Evolutionary conservation across 2,797 vertebrate species (phyloP).

Genomic region (Anguilla marmorata): DNA sequence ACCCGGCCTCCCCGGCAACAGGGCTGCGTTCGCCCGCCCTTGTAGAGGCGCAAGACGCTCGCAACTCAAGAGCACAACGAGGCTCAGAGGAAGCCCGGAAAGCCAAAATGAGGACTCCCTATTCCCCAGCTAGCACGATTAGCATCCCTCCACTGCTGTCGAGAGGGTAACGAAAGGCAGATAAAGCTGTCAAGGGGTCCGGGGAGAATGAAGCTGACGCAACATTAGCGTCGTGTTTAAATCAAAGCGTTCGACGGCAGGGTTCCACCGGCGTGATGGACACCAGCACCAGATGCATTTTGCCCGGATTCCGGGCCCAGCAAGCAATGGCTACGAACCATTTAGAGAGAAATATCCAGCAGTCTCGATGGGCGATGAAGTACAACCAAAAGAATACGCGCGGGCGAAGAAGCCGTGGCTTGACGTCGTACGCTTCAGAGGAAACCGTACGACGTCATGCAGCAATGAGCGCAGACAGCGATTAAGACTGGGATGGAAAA

Average conservation of each 20-base stretch:
- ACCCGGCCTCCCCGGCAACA: background rate
- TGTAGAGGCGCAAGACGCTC: background rate
- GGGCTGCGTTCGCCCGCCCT: background rate
- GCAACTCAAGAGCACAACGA: no score
- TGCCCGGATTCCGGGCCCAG: background rate
- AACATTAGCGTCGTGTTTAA: background rate
- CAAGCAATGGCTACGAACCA: background rate
- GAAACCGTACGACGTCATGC: no score
- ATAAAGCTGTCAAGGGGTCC: background rate
- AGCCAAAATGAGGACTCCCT: background rate
- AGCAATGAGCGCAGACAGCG: background rate
- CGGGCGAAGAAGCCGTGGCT: background rate
- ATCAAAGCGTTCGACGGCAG: background rate
- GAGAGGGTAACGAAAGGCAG: background rate
- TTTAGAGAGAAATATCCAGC: background rate
- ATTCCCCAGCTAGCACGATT: background rate
- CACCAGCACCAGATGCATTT: background rate
- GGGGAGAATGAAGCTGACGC: background rate
- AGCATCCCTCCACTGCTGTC: background rate
- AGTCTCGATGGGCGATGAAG: background rate
- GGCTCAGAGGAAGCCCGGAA: background rate
- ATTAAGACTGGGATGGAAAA: background rate
- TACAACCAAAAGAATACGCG: background rate
- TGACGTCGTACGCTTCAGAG: background rate
- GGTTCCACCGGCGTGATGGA: background rate